phyloP scores from a whole-genome alignment of 2,797 vertebrate species.

The Aphelocoma californica region DNA sequence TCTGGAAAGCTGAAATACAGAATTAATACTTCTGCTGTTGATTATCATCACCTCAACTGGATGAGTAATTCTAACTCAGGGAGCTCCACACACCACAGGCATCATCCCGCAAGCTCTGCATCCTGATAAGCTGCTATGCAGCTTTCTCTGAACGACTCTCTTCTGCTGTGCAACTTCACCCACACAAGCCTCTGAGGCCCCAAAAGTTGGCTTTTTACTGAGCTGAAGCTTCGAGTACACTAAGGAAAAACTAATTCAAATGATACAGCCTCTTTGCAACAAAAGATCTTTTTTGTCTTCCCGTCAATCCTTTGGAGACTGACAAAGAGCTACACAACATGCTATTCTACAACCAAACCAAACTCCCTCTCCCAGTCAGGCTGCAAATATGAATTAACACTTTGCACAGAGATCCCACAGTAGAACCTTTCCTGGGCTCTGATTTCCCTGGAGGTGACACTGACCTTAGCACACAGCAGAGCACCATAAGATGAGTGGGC shows the following conservation, averaged over 20 bases:
- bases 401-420: not conserved
- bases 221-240: not conserved
- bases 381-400: not conserved
- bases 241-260: not conserved
- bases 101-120: not conserved
- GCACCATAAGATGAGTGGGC: conserved; percentile 92
- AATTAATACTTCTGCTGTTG: not conserved
- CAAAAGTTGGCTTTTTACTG: not conserved
- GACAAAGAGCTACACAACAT: not conserved
- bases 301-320: not conserved
- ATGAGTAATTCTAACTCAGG: not conserved
- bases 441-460: not conserved
- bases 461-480: conserved; percentile 94
- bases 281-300: not conserved
- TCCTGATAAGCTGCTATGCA: not conserved
- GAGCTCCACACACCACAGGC: not conserved
- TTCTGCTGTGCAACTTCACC: not conserved
- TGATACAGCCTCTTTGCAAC: not conserved
- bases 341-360: not conserved
- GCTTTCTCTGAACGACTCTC: not conserved
- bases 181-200: not conserved
- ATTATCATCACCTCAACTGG: not conserved
- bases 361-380: not conserved
- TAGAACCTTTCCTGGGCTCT: not conserved
- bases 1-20: not conserved